Base-by-base conservation (phyloP, 2,113 vertebrate genomes). In the Grammomys dolichurus region DNA sequence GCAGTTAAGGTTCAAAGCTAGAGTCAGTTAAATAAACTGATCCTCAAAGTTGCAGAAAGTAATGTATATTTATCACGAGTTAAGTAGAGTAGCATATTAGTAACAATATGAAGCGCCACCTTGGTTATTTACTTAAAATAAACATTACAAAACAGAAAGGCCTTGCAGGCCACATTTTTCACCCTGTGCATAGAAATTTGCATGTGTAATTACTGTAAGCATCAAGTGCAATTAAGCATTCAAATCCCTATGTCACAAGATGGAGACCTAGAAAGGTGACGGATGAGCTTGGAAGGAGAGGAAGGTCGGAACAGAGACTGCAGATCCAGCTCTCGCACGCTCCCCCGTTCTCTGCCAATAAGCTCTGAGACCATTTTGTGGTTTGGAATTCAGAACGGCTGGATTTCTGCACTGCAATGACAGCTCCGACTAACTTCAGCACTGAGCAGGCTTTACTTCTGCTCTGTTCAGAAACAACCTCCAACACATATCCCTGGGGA, bases 61-160 rank as follows among this genome's bases (percentile, higher is more conserved):
- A 92, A 90, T 91, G 84, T 2, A 76, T 11, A 90, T 31, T 95
- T 81, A 63, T 95, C 93, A 70, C 87, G 94, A 93, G 67, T 60
- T 92, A 96, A 48, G 56, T 0, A 82, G n/a, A 43, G 20, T 89
- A 97, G 90, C 31, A 9, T 98, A 98, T 97, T 98, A 98, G 97
- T 97, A 97, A 97, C 85, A 80, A 2, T 87, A 87, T 70, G 95
- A 96, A 98, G 95, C 91, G 96, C 40, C 92, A 58, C 76, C 75
- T 97, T 94, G 94, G 84, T 95, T 98, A 96, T 40, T 98, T 90
- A 73, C 88, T 97, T 87, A 93, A 97, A 97, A 97, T 90, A 95
- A 98, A 97, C 94, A 89, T 81, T 89, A 96, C 72, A 77, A 91
- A 98, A 96, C 91, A 65, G 94, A 95, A 90, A 93, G 90, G 46